Evolutionary conservation across 2,888 invertebrate species (phyloP), one percentile per base, ranked within the genome.

Genomic region (Diachrysia chrysitis): DNA sequence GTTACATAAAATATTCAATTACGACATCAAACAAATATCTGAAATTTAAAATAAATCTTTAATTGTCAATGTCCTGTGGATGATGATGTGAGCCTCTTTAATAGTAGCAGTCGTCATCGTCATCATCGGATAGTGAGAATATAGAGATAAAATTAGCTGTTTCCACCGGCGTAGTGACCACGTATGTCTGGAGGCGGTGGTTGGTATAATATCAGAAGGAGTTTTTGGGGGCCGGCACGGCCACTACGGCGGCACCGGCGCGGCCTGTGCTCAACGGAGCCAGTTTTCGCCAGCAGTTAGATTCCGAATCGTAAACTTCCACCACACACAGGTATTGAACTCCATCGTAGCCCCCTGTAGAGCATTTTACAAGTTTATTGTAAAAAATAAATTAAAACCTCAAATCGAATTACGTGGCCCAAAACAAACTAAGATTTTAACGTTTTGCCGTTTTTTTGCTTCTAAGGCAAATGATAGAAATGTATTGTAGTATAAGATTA

Each of bases 161-260:
- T 53, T 75, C 71, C 58, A 71, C 73, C 53, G 66, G 60, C 1
- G 73, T 42, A n/a, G 61, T 66, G 16, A 74, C 65, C 17, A 87
- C 66, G 76, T 87, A 89, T 9, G 83, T 83, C 42, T 81, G 68
- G 60, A 88, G 85, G 63, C 81, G 85, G 63, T 83, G 69, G 58
- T 53, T 54, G 46, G 58, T 65, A 79, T 87, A 58, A 58, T 74
- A 91, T 94, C 92, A 94, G 90, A 93, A 90, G 51, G 92, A 79
- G 76, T 78, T 88, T 51, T 89, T 81, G 14, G 94, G 92, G 67
- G 93, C 90, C 46, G 96, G 96, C 77, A 97, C 96, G 58, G 97
- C 95, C 59, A 98, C 98, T 16, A 98, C 97, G 85, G 98, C 98
- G 58, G 98, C 98, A 72, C 98, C 99, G 29, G 99, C 99, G 73